phyloP scores from a whole-genome alignment of 2,888 invertebrate species.

The Halictus quadricinctus region DNA sequence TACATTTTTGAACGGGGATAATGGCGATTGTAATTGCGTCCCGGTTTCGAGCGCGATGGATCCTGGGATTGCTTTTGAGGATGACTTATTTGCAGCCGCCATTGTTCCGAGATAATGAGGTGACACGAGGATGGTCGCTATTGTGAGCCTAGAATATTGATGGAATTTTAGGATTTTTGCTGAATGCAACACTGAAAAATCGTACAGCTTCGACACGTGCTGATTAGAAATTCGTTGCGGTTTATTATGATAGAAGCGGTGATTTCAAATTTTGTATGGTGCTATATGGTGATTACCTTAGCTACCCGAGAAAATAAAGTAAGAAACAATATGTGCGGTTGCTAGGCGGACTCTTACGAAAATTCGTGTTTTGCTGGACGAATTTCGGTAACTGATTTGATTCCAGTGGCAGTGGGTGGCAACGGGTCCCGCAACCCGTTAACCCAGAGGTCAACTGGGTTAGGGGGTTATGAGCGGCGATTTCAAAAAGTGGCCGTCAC shows the following conservation, averaged over 20 bases:
- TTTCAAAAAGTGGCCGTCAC: conserved; percentile 64
- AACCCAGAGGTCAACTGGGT: conserved; percentile 64
- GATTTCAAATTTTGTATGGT: too few species aligned
- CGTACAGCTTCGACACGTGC: too few species aligned
- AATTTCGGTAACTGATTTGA: not conserved
- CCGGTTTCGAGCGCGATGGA: not conserved
- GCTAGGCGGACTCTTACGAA: too few species aligned
- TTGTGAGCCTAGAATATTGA: not conserved
- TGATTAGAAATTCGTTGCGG: too few species aligned
- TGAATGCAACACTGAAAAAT: too few species aligned
- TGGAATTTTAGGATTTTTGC: not conserved
- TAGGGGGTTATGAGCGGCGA: conserved; percentile 62
- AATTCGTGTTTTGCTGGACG: too few species aligned
- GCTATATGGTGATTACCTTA: too few species aligned
- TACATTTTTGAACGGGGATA: not conserved
- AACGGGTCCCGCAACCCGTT: conserved; percentile 34
- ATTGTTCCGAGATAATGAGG: not conserved
- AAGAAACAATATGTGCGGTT: too few species aligned
- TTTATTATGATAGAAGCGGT: too few species aligned
- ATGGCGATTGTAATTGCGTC: not conserved
- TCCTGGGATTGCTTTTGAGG: not conserved
- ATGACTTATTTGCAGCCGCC: not conserved
- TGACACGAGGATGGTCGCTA: not conserved
- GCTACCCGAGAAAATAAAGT: too few species aligned
- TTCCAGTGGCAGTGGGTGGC: not conserved